Percentiles rank a stretch among this genome's conserved stretches.
phyloP scores from a whole-genome alignment of 2,888 invertebrate species.

The Macrophya annulata region DNA sequence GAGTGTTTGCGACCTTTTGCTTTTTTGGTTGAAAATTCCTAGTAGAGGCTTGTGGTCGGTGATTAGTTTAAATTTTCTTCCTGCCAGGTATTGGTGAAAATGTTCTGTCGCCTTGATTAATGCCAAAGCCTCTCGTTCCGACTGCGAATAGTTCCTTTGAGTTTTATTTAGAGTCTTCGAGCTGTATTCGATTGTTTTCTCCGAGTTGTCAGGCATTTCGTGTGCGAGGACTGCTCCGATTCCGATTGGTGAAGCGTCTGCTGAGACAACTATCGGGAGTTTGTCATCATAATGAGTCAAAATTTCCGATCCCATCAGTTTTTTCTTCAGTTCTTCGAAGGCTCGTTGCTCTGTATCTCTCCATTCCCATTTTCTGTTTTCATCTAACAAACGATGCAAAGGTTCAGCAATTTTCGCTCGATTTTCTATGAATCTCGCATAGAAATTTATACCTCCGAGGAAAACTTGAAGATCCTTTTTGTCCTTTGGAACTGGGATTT shows the following conservation, averaged over 20 bases:
- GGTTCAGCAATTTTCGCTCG: constrained; percentile 28
- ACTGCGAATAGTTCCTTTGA: constrained; percentile 53
- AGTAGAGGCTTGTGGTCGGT: constrained; percentile 56
- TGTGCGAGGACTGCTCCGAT: constrained; percentile 63
- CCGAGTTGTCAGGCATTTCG: constrained; percentile 50
- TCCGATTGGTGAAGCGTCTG: constrained; percentile 72
- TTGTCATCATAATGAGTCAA: constrained; percentile 70
- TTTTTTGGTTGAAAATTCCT: constrained; percentile 55
- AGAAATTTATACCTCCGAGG: constrained; percentile 51
- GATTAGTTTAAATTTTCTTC: constrained; percentile 53
- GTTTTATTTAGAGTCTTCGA: constrained; percentile 56
- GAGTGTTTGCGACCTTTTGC: constrained; percentile 15
- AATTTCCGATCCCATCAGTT: constrained; percentile 60
- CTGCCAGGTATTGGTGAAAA: constrained; percentile 56
- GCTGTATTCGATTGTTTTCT: constrained; percentile 27
- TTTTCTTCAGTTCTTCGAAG: constrained; percentile 28
- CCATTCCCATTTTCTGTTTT: constrained; percentile 25
- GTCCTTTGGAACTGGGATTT: constrained; percentile 39
- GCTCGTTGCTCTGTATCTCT: background rate
- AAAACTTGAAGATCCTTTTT: constrained; percentile 39
- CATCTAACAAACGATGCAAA: constrained; percentile 32
- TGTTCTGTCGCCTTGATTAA: constrained; percentile 52
- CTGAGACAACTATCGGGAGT: constrained; percentile 67
- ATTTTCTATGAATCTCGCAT: constrained; percentile 31
- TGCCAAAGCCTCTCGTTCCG: constrained; percentile 54